Conservation (phyloP, 2,888 invertebrate genomes). For the Eupithecia subumbrata region DNA sequence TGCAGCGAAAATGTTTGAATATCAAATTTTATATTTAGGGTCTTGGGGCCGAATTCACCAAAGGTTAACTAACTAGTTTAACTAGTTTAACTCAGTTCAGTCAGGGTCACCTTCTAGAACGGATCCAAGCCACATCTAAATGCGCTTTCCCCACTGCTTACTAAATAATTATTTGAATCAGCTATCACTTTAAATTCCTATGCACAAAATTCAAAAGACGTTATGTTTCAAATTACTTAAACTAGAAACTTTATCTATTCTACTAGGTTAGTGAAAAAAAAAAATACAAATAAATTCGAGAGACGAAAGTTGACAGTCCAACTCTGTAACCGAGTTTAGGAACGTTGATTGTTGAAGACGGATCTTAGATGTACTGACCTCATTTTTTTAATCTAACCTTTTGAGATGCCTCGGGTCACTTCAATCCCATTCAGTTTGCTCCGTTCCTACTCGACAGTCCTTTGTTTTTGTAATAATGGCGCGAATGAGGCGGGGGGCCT, state of each 20-base stretch:
- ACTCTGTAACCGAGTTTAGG: background rate
- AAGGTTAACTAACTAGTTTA: too few relatives aligned
- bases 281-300: too few relatives aligned
- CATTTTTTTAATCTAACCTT: conserved; percentile 35
- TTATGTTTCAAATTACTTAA: too few relatives aligned
- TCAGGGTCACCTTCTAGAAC: background rate
- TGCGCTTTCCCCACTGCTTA: background rate
- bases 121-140: background rate
- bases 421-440: conserved; percentile 40
- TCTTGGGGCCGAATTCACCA: conserved; percentile 3
- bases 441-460: conserved; percentile 21
- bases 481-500: background rate
- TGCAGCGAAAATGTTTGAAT: conserved; percentile 32
- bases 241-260: too few relatives aligned
- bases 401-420: conserved; percentile 37
- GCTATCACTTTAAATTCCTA: background rate
- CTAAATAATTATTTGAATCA: background rate
- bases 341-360: background rate
- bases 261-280: too few relatives aligned
- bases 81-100: background rate
- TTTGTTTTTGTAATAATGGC: conserved; percentile 19
- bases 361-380: conserved; percentile 21
- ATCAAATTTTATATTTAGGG: conserved; percentile 29
- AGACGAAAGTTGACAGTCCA: background rate
- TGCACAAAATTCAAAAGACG: background rate